phyloP scores from a whole-genome alignment of 2,797 vertebrate species.

The Synaphobranchus kaupii region DNA sequence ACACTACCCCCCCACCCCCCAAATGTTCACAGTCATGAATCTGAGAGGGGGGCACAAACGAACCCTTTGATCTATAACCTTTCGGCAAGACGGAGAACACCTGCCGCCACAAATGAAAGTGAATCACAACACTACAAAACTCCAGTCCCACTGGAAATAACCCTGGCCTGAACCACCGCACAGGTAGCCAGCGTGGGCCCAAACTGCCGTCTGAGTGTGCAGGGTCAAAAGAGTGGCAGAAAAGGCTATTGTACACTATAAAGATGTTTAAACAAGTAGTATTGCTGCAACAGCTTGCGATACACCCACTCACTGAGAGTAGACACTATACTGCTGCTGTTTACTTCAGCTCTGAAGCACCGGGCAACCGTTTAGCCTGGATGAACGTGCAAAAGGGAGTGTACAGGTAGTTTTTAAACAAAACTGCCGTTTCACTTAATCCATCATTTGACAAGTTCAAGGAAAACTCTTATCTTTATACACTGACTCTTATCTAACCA shows the following conservation, averaged over 20 bases:
- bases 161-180: neutral
- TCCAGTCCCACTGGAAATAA: neutral
- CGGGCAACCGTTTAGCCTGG: neutral
- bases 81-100: neutral
- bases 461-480: neutral
- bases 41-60: constrained; percentile 17
- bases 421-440: neutral
- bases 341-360: neutral
- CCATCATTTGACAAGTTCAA: neutral
- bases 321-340: neutral
- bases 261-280: neutral
- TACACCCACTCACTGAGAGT: neutral
- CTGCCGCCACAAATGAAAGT: neutral
- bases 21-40: neutral
- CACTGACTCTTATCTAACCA: neutral
- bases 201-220: neutral
- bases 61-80: constrained; percentile 21
- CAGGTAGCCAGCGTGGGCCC: neutral
- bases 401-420: neutral
- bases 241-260: neutral
- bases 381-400: neutral
- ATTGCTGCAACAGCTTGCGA: neutral
- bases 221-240: neutral
- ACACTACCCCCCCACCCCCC: constrained; percentile 6
- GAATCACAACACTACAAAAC: neutral